Percentiles rank a stretch among this genome's conserved stretches.
phyloP scores from a whole-genome alignment of 2,113 vertebrate genomes.

The Muscicapa adusta region DNA sequence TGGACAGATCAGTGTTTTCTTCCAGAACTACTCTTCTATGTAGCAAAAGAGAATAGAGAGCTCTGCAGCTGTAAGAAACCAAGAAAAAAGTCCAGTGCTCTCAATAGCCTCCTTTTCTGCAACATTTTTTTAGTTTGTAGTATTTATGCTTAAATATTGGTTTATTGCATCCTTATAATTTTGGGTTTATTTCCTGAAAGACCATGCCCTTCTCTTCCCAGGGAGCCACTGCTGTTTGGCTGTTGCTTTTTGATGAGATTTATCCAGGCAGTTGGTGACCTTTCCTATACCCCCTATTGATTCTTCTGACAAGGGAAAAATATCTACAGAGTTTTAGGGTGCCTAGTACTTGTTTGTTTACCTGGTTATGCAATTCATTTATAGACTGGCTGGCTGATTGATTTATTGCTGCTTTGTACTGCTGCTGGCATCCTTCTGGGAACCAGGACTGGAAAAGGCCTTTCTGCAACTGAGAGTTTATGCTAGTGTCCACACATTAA shows the following conservation, averaged over 20 bases:
- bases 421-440: background rate
- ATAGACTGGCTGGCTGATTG: background rate
- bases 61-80: background rate
- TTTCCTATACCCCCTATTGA: background rate
- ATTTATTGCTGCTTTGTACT: constrained; percentile 1
- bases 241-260: background rate
- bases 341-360: constrained; percentile 13
- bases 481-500: background rate
- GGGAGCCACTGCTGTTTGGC: background rate
- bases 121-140: background rate
- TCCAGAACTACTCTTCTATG: background rate
- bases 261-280: constrained; percentile 1
- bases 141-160: background rate
- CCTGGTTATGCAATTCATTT: background rate
- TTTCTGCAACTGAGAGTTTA: background rate
- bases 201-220: background rate
- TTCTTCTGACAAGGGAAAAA: background rate
- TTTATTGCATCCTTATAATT: background rate
- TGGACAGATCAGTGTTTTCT: background rate
- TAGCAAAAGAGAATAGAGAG: background rate
- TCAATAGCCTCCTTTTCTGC: background rate
- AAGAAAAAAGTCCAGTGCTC: background rate
- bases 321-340: background rate
- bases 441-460: background rate
- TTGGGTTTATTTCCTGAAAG: background rate